Evolutionary conservation across 2,888 invertebrate genomes (phyloP).

Genomic region (Melanophora roralis): DNA sequence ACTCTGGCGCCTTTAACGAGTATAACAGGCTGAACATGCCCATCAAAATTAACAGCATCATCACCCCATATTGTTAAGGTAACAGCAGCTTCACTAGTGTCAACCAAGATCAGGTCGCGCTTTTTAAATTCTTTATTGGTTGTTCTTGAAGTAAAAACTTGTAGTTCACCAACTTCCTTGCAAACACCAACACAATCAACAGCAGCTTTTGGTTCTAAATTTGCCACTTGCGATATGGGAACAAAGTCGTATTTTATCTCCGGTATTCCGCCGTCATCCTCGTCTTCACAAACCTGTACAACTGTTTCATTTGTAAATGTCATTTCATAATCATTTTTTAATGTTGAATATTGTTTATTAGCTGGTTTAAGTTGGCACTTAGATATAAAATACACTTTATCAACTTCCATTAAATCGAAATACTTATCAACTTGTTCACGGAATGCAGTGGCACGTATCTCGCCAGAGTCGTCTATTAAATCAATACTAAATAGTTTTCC

Average conservation of each 20-base stretch:
- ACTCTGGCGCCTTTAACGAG: slow-evolving; percentile 90
- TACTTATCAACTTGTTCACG: slow-evolving; percentile 91
- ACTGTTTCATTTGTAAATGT: slow-evolving; percentile 87
- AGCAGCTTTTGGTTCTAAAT: slow-evolving; percentile 82
- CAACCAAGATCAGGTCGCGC: slow-evolving; percentile 91
- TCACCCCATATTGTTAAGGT: slow-evolving; percentile 94
- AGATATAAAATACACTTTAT: slow-evolving; percentile 92
- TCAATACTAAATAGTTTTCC: slow-evolving; percentile 96
- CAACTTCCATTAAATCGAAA: slow-evolving; percentile 91
- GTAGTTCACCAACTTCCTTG: slow-evolving; percentile 84
- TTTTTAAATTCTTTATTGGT: slow-evolving; percentile 92
- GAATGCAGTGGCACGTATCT: slow-evolving; percentile 95
- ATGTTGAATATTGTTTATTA: slow-evolving; percentile 89
- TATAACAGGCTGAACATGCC: slow-evolving; percentile 86
- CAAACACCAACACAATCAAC: slow-evolving; percentile 96
- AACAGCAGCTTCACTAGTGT: slow-evolving; percentile 87
- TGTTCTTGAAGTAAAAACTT: slow-evolving; percentile 84
- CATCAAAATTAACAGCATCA: slow-evolving; percentile 91
- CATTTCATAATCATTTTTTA: slow-evolving; percentile 98
- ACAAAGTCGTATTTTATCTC: slow-evolving; percentile 87
- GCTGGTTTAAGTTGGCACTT: slow-evolving; percentile 92
- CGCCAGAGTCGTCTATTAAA: slow-evolving; percentile 94
- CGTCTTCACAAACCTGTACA: slow-evolving; percentile 79
- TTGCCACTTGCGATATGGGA: slow-evolving; percentile 85
- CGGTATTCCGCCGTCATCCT: slow-evolving; percentile 84